These are phyloP conservation scores for Labeo catla DNA, from an alignment of 2,113 vertebrate species.

Conservation along the genomic window DNA sequence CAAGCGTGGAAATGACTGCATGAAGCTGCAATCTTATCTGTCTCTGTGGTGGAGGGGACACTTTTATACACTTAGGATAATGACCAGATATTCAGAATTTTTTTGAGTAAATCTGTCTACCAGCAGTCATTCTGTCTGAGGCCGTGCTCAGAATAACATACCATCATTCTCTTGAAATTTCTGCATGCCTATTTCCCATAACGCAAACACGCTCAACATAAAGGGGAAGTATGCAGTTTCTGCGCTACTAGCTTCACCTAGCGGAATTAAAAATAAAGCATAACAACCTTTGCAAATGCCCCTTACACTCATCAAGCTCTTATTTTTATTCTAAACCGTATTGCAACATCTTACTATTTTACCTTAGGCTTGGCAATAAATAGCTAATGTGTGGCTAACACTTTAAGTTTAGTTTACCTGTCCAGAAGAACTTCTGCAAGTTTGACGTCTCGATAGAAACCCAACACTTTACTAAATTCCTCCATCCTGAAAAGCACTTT, in stretches of 20 bases:
- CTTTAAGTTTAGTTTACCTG: too few species aligned
- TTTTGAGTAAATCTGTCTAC: neutral
- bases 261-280: neutral
- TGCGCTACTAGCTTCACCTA: neutral
- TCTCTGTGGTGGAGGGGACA: constrained; percentile 18
- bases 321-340: neutral
- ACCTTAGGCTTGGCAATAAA: neutral
- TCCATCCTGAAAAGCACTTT: too few species aligned
- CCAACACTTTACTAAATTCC: too few species aligned
- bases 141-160: constrained; percentile 8
- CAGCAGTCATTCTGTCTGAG: constrained; percentile 25
- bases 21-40: constrained; percentile 34
- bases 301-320: neutral
- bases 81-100: neutral
- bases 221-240: neutral
- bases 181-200: neutral
- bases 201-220: neutral
- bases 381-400: neutral
- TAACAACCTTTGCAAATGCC: neutral
- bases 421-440: too few species aligned
- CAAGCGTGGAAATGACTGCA: constrained; percentile 25
- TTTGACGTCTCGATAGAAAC: too few species aligned
- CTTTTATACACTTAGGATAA: constrained; percentile 27
- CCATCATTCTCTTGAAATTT: neutral
- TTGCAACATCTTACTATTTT: neutral